Base-by-base conservation (phyloP, 2,888 invertebrate genomes). In the Odontocerum albicorne region DNA sequence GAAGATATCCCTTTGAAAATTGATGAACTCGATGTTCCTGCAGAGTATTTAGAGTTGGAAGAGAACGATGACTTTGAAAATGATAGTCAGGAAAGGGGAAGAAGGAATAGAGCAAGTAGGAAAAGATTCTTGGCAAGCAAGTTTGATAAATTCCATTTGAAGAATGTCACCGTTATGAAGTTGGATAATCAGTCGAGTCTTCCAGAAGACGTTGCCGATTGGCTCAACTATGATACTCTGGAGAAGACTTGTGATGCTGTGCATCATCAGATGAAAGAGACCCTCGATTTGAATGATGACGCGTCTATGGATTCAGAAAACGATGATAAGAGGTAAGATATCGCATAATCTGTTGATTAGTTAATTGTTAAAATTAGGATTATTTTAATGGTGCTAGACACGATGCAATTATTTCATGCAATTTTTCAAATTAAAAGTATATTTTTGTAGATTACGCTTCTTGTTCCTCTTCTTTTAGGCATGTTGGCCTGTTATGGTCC, bases 141-240 rank as follows among this genome's bases (percentile, higher is more conserved):
- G 4, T 67, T 72, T 1, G 73, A 73, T 42, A 70, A 72, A 42
- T 74, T 71, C 64, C 71, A 68, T 64, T 46, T 35, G 21, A 40
- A 70, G 2, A 85, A 85, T 65, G 72, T 83, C 60, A 82, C 81
- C 21, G 72, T 85, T 63, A 69, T 75, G 40, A 70, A 80, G 60
- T 65, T 86, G 59, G 78, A 74, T 64, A 70, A 70, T 52, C 75
- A 70, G 39, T 74, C 73, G 38, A 61, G 64, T 2, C 66, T 83
- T 52, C 83, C 84, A 1, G 64, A 68, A 50, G 74, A 79, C 61
- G 68, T 82, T 58, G 72, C 73, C 20, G 67, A 66, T 38, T 84
- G 85, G 82, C 69, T 86, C 55, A 72, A 86, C 65, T 84, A 83
- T 66, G 77, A 74, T 38, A 71, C 71, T 64, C 71, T 86, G 64